These are phyloP conservation scores for Heterohyrax brucei DNA, from an alignment of 2,797 vertebrate genomes.

Conservation along the genomic window DNA sequence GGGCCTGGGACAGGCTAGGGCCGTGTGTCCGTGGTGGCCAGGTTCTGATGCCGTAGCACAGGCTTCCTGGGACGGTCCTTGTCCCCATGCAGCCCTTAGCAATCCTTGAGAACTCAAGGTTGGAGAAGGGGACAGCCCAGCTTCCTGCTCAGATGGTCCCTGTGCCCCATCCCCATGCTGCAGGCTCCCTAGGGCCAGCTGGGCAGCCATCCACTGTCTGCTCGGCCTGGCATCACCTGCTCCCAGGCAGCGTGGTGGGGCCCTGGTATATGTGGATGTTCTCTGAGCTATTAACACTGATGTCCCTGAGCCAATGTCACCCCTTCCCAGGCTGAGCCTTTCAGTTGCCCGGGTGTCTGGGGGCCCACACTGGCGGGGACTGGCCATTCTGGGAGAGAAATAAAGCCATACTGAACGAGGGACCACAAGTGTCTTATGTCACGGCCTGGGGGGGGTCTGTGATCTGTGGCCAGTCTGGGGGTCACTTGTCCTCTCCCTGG, in stretches of 20 bases:
- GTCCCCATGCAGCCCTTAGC: background rate
- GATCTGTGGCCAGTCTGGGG: background rate
- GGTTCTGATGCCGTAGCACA: background rate
- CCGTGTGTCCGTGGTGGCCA: too few species aligned
- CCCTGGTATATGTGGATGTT: background rate
- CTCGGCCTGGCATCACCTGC: background rate
- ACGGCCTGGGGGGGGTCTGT: background rate
- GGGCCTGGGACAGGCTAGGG: too few species aligned
- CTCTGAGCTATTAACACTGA: background rate
- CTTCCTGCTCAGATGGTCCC: too few species aligned
- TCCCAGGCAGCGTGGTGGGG: background rate
- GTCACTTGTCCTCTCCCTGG: background rate
- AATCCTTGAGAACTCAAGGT: background rate
- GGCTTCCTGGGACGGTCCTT: background rate
- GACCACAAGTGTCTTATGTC: background rate
- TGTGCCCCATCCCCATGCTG: too few species aligned
- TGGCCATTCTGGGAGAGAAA: background rate
- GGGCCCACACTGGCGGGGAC: background rate
- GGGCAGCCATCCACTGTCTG: too few species aligned
- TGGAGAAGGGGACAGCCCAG: background rate
- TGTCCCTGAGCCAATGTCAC: background rate
- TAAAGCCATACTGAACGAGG: constrained; percentile 43
- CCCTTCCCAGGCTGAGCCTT: background rate
- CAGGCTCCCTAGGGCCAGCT: too few species aligned
- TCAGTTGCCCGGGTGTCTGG: too few species aligned